A percentile compares a stretch with the other conserved stretches of the same genome.
Evolutionary conservation across 2,888 invertebrate genomes (phyloP).

Genomic region (Sinelater perroti): DNA sequence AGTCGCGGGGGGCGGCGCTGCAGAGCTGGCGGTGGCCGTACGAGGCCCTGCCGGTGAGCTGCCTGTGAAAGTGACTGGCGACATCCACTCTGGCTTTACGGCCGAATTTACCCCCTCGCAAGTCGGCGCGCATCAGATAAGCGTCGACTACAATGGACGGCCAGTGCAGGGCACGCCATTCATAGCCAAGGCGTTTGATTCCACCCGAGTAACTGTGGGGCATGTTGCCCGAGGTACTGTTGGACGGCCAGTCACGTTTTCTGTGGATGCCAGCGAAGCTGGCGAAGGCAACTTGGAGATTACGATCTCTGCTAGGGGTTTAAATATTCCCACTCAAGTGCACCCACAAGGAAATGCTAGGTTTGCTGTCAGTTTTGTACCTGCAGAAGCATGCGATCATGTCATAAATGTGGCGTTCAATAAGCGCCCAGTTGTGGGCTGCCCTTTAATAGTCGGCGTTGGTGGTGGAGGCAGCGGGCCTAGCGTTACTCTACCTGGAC

Average conservation of each 20-base stretch:
- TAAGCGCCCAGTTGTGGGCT: conserved; percentile 86
- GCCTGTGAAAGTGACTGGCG: conserved; percentile 89
- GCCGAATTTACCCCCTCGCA: conserved; percentile 91
- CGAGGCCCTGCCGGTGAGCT: conserved; percentile 86
- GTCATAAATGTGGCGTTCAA: conserved; percentile 98
- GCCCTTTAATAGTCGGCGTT: conserved; percentile 89
- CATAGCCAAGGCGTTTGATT: conserved; percentile 92
- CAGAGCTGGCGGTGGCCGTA: conserved; percentile 89
- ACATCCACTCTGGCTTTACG: conserved; percentile 85
- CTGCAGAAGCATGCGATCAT: conserved; percentile 93
- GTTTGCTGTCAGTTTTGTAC: conserved; percentile 96
- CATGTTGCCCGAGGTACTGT: conserved; percentile 83
- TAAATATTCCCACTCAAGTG: conserved; percentile 95
- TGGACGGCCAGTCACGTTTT: conserved; percentile 92
- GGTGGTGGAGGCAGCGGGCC: conserved; percentile 70
- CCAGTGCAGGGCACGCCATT: conserved; percentile 90
- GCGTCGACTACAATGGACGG: conserved; percentile 90
- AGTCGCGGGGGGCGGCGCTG: conserved; percentile 76
- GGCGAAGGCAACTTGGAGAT: conserved; percentile 98
- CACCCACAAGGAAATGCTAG: conserved; percentile 87
- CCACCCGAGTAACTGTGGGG: conserved; percentile 81
- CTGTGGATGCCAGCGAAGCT: conserved; percentile 94
- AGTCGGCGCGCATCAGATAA: conserved; percentile 93
- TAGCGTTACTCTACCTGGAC: conserved; percentile 76
- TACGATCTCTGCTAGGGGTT: conserved; percentile 91